These are phyloP conservation scores for Acrocyrtus sp. DNA, from an alignment of 2,888 invertebrate species.

Conservation along the genomic window DNA sequence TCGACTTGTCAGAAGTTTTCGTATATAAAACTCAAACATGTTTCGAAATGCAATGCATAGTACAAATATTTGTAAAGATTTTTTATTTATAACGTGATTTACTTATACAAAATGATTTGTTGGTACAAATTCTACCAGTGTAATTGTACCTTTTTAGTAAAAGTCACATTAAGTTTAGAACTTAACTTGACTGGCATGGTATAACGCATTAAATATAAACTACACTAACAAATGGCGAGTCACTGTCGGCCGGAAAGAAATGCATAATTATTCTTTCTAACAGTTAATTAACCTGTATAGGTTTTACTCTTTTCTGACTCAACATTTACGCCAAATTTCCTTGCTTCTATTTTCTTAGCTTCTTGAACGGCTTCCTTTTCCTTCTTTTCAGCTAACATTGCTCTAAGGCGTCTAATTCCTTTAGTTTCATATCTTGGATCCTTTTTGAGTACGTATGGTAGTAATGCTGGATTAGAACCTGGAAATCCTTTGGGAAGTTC, in stretches of 20 bases:
- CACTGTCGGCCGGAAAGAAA: too few species aligned
- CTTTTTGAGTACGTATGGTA: conserved; percentile 76
- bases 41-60: too few species aligned
- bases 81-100: too few species aligned
- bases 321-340: conserved; percentile 20
- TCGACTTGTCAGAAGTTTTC: too few species aligned
- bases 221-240: too few species aligned
- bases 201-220: background rate
- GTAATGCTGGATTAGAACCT: conserved; percentile 76
- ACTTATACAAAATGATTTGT: too few species aligned
- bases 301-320: background rate
- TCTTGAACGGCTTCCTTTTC: conserved; percentile 48
- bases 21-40: too few species aligned
- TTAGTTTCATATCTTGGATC: conserved; percentile 40
- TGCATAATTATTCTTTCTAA: too few species aligned
- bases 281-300: too few species aligned
- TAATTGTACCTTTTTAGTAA: background rate
- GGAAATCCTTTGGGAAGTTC: conserved; percentile 72
- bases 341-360: conserved; percentile 34
- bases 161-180: background rate
- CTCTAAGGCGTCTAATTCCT: conserved; percentile 34
- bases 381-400: conserved; percentile 37
- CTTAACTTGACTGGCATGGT: background rate
- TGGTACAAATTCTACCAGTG: too few species aligned
- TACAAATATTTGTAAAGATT: too few species aligned